Evolutionary conservation across 2,888 invertebrate species (phyloP), one percentile per base, ranked within the genome.

Genomic region (Philereme vetulata): DNA sequence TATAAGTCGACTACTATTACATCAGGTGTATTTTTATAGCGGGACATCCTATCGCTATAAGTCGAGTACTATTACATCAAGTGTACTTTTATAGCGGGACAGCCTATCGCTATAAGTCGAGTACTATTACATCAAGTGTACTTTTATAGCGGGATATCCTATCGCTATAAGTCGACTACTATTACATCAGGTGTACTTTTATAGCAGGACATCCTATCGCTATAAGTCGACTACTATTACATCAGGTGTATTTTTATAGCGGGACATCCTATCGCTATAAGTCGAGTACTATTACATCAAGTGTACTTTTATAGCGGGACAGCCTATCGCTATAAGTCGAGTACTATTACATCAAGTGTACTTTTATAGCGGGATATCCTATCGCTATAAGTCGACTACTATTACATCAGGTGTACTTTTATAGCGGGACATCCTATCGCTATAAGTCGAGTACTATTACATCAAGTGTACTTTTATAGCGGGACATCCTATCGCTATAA

Each of bases 71-170:
- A 64, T 67, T 62, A 64, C 70, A 44, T 52, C 42, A 51, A 56
- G 60, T 62, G 53, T 44, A 53, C 59, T 47, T 42, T 42, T 42
- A n/a, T n/a, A 42, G n/a, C 42, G 42, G 21, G 21, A 21, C 21
- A 21, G 1, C 21, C 21, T 21, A 21, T 21, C 21, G 21, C 21
- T 21, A 21, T 21, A 21, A 21, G 21, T 21, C n/a, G n/a, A n/a
- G n/a, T n/a, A n/a, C 66, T 67, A 64, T 67, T 62, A 64, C 70
- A 44, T 52, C 42, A 51, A 56, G 60, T 62, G 53, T 44, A 53
- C 59, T 47, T 42, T 42, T 42, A n/a, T n/a, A 42, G n/a, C 42
- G 42, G 21, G 21, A 21, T 2, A 21, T 21, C 21, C 21, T 21
- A 21, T 21, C 21, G 21, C 21, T 21, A 21, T 21, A 21, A 21